Base-by-base conservation (phyloP, 2,797 vertebrate genomes). In the Acrocephalus scirpaceus region DNA sequence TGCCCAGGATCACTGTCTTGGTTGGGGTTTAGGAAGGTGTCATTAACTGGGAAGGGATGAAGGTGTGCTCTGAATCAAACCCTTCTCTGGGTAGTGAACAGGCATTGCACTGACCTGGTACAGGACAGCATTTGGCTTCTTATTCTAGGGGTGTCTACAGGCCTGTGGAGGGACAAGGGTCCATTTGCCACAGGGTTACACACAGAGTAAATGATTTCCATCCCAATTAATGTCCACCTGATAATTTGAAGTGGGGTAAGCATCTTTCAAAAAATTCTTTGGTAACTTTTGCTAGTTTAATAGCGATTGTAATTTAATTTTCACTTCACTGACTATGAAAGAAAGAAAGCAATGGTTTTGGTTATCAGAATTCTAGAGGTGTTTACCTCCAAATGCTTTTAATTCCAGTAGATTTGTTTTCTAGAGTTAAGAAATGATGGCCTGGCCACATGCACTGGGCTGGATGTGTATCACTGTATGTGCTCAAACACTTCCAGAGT, bases 71-170 rank as follows among this genome's bases (percentile, higher is more conserved):
- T 11, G 23, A 65, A 11, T 29, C n/a, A 62, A 73, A 13, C 16
- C 13, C 9, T 54, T 27, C 20, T 54, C 54, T 60, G 56, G n/a
- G 10, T 6, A 27, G 29, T 30, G 38, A 80, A 22, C 10, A 29
- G 27, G 4, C 34, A 19, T 21, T 42, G 34, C n/a, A 19, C 20
- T 51, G 13, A 32, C 69, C 48, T 62, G 36, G 50, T 12, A 40
- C 72, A 69, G 14, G 11, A 66, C 2, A 65, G 29, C 1, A 2
- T 30, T 56, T 29, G 1, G 0, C n/a, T 34, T 48, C 16, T 48
- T 79, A 26, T 38, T 75, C 20, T 8, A 8, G 29, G 16, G 10
- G 3, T 32, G 20, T 23, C 27, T 20, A 12, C 4, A 38, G 21
- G 14, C 20, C 38, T 61, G 1, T 9, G 7, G 11, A 25, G 53